Base-by-base conservation (phyloP, 1,140 invertebrate genomes). In the Drosophila bifasciata region DNA sequence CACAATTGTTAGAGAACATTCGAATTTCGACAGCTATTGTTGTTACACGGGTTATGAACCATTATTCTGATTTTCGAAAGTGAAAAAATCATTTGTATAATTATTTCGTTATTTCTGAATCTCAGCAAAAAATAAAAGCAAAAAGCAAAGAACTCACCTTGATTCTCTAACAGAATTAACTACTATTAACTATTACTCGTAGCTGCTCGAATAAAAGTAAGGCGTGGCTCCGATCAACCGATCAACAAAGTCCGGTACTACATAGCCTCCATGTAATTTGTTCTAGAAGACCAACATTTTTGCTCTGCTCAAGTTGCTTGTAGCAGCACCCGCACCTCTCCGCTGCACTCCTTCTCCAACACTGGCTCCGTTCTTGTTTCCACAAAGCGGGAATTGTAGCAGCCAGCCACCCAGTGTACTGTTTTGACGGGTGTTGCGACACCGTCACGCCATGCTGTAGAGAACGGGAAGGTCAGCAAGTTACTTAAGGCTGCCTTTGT, bases 401-500 rank as follows among this genome's bases (percentile, higher is more conserved):
- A 32, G 28, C 1, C 32, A 36, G 11, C 32, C 11, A 13, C 36
- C 28, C 16, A 51, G 61, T 40, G 61, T 40, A n/a, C 64, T 32
- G 28, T 53, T 45, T 55, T 43, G 39, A 53, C 62, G 63, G 8
- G 16, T 52, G 59, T 83, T 83, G 80, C 78, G 66, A 79, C 78
- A 79, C 76, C 60, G 78, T 66, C 69, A 66, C 69, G 55, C 49
- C 80, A 66, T 43, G 19, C 44, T 51, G 39, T 72, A 51, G 76
- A 76, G 80, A 85, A 84, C 40, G 68, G 53, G 67, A 72, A 72
- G 80, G 80, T 85, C 81, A 85, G 45, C 80, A 41, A 73, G 72
- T 86, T 45, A 58, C 32, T 62, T 58, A 25, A 17, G 36, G 25
- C 15, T 49, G 43, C 45, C 40, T 52, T 74, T 46, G 46, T 56